These are phyloP conservation scores for Bombus vancouverensis DNA, from an alignment of 1,140 invertebrate species.

Conservation along the genomic window DNA sequence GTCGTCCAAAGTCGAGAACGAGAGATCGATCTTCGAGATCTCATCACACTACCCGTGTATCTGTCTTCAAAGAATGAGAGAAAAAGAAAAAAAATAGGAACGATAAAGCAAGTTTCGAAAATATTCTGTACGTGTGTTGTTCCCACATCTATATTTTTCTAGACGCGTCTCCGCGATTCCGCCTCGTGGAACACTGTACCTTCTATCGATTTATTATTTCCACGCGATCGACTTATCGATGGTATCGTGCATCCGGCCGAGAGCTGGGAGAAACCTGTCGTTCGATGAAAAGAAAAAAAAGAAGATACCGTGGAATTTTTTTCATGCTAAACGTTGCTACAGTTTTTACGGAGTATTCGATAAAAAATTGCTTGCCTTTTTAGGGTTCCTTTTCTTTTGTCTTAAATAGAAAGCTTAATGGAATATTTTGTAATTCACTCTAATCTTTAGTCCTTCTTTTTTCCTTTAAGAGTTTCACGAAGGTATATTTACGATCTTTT, in stretches of 20 bases:
- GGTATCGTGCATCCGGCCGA: slow-evolving; percentile 25
- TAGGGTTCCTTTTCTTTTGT: neutral
- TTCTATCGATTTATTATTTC: slow-evolving; percentile 58
- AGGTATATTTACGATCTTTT: neutral
- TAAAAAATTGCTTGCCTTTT: neutral
- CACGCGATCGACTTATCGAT: slow-evolving; percentile 55
- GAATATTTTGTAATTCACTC: neutral
- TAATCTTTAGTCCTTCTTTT: neutral
- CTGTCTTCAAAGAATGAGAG: neutral
- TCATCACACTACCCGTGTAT: slow-evolving; percentile 21
- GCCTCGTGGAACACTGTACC: slow-evolving; percentile 29
- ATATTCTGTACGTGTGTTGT: slow-evolving; percentile 40
- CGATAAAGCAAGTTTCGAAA: slow-evolving; percentile 27
- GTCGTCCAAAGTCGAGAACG: neutral
- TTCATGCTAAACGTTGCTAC: neutral
- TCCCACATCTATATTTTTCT: slow-evolving; percentile 67
- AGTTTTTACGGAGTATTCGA: neutral
- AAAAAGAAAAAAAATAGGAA: neutral
- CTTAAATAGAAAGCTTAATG: neutral
- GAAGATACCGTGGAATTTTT: neutral
- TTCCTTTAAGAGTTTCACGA: neutral
- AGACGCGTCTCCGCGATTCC: slow-evolving; percentile 48
- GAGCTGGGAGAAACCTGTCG: slow-evolving; percentile 14
- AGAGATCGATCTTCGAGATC: neutral
- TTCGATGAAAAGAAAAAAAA: neutral